Evolutionary conservation across 2,888 invertebrate genomes (phyloP).

Genomic region (Leptinotarsa haldemani): DNA sequence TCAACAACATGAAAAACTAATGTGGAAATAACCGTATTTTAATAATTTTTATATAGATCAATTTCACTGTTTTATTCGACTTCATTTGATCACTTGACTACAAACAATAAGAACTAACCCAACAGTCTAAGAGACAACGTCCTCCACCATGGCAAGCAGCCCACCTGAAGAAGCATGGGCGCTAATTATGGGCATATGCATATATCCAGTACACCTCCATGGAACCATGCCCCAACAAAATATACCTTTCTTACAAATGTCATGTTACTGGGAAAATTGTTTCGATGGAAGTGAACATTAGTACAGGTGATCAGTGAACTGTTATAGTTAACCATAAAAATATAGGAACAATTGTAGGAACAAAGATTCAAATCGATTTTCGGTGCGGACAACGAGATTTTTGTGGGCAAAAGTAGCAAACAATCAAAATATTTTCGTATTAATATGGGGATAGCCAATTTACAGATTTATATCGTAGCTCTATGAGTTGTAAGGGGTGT

Average conservation of each 20-base stretch:
- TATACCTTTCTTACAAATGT: conserved; percentile 26
- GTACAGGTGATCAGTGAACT: background rate
- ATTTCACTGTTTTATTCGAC: background rate
- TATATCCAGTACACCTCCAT: conserved; percentile 52
- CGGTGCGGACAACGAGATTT: no score
- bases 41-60: background rate
- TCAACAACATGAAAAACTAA: background rate
- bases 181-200: conserved; percentile 61
- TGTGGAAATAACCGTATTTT: no score
- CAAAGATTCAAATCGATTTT: no score
- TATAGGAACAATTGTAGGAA: no score
- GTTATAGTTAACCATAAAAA: no score
- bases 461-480: no score
- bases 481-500: no score
- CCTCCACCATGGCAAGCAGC: conserved; percentile 38
- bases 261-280: background rate
- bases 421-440: no score
- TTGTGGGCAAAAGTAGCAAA: no score
- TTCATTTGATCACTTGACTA: background rate
- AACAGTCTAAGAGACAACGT: conserved; percentile 26
- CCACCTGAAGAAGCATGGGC: conserved; percentile 51
- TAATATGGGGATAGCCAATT: no score
- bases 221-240: conserved; percentile 25
- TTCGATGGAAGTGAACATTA: conserved; percentile 8
- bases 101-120: conserved; percentile 26